A percentile compares a stretch with the other conserved stretches of the same genome.
Evolutionary conservation across 2,888 invertebrate species (phyloP).

Genomic region (Hemistola chrysoprasaria): DNA sequence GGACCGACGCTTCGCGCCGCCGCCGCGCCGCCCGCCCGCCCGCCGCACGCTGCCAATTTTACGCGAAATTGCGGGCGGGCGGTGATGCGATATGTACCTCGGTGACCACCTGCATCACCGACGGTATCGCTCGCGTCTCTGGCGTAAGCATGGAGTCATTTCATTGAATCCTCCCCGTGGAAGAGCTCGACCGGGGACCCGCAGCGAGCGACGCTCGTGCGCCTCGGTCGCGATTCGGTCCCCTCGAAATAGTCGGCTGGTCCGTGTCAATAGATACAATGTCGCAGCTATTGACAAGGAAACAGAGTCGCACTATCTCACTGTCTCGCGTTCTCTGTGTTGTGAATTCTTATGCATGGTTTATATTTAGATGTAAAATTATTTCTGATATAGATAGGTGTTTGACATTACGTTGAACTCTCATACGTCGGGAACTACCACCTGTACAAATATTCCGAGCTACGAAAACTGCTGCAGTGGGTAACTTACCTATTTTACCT

Average conservation of each 20-base stretch:
- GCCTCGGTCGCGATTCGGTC: conserved; percentile 2
- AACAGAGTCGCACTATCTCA: conserved; percentile 80
- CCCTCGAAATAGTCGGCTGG: conserved; percentile 65
- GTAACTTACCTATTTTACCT: too few species aligned
- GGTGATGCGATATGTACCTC: conserved; percentile 79
- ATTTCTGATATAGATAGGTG: conserved; percentile 82
- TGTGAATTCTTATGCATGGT: conserved; percentile 81
- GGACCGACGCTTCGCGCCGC: conserved; percentile 77
- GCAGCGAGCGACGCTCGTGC: conserved; percentile 14
- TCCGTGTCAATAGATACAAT: conserved; percentile 78
- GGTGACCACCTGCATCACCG: conserved; percentile 61
- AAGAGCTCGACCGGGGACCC: conserved; percentile 2
- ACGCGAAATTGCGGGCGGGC: conserved; percentile 82
- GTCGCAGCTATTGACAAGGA: conserved; percentile 79
- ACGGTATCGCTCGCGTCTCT: conserved; percentile 38
- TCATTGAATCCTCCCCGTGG: conserved; percentile 37
- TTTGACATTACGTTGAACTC: conserved; percentile 83
- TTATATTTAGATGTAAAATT: conserved; percentile 79
- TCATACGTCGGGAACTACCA: conserved; percentile 78
- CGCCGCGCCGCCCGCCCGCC: conserved; percentile 75
- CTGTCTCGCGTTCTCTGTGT: conserved; percentile 80
- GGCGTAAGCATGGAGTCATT: conserved; percentile 44
- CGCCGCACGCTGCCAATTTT: conserved; percentile 80
- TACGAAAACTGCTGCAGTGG: conserved; percentile 21
- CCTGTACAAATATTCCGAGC: conserved; percentile 71